Evolutionary conservation across 2,888 invertebrate genomes (phyloP), one percentile per base, ranked within the genome.

Genomic region (Sinotaia quadrata): DNA sequence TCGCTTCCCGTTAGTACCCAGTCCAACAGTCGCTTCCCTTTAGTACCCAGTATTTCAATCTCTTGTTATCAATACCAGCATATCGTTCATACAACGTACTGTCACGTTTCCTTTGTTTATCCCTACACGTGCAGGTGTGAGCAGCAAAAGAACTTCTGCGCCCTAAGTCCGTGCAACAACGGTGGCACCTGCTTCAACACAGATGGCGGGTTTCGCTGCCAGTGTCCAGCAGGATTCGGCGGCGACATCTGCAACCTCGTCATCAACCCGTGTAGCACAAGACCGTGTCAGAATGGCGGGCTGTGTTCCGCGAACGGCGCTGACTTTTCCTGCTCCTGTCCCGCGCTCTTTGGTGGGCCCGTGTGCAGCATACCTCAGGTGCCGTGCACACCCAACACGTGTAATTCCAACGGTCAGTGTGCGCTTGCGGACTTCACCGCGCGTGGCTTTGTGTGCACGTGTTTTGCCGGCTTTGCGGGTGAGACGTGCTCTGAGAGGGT

Each of bases 371-470:
- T 82, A 60, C 67, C 74, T 4, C 69, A 79, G 31, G 73, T 84
- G 66, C 78, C 79, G 18, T 85, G 85, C 68, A 71, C 72, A n/a
- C 47, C 65, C 2, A 57, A 69, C 7, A 74, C 78, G 7, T 86
- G 85, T 69, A 68, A 69, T 18, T 72, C 80, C 66, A 75, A 78
- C 41, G 81, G 78, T 2, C 72, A 72, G 7, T 85, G 85, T 63
- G 63, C 27, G 8, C 78, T 76, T 15, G 57, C 68, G 37, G 69
- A 78, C 3, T 70, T 73, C 62, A 63, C 68, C 2, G 71, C 67
- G 8, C 41, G 54, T 31, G 27, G 51, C n/a, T 69, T 78, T 8
- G 60, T 69, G 2, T 83, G 81, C 63, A 8, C 15, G 2, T 81
- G 83, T 54, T 37, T 66, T 2, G 61, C 61, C 1, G 78, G 78